A percentile compares a stretch with the other conserved stretches of the same genome.
Conservation (phyloP, 2,113 vertebrate genomes). For the Cnemophilus loriae region DNA sequence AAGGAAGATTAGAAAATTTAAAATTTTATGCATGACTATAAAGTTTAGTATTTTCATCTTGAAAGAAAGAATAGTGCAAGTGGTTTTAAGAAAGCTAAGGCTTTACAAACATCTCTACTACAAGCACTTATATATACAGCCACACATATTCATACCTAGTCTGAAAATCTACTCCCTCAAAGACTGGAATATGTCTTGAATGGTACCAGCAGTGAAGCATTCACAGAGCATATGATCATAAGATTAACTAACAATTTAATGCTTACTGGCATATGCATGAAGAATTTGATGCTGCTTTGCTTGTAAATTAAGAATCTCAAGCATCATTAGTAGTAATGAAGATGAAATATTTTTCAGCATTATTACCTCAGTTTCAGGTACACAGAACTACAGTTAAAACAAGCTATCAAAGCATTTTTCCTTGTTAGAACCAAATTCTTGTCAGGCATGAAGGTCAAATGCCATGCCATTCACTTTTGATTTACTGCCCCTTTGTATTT, state of each 20-base stretch:
- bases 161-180: background rate
- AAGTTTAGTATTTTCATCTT: background rate
- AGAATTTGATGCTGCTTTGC: background rate
- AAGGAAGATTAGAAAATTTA: background rate
- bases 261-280: background rate
- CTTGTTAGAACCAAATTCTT: background rate
- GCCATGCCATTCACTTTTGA: background rate
- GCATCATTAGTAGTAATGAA: background rate
- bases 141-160: background rate
- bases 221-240: background rate
- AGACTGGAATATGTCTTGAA: background rate
- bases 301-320: background rate
- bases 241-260: background rate
- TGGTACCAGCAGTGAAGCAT: background rate
- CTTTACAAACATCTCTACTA: background rate
- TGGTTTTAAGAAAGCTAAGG: background rate
- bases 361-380: background rate
- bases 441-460: background rate
- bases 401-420: background rate
- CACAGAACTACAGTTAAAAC: background rate
- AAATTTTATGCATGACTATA: background rate
- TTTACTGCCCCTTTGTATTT: background rate
- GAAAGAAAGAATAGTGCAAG: background rate
- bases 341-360: background rate
- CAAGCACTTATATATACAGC: background rate